Percentiles rank a stretch among this genome's conserved stretches.
These are phyloP conservation scores for Forpus xanthops DNA, from an alignment of 2,797 vertebrate genomes.

Conservation along the genomic window DNA sequence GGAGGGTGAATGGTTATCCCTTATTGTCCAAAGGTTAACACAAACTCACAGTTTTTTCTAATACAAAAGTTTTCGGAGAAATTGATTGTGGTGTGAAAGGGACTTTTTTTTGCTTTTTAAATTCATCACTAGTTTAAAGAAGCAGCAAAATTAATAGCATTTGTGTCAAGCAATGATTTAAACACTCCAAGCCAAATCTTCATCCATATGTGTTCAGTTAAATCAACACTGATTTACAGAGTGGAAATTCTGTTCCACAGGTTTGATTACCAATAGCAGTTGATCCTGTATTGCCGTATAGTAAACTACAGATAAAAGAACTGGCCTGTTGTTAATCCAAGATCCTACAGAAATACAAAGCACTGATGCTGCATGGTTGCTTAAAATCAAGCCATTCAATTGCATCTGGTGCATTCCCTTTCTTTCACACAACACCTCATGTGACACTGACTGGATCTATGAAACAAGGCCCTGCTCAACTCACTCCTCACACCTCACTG, in stretches of 20 bases:
- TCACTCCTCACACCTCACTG: neutral
- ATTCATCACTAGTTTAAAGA: neutral
- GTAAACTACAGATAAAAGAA: neutral
- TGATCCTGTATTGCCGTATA: neutral
- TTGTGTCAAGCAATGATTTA: neutral
- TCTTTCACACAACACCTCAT: neutral
- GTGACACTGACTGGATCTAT: neutral
- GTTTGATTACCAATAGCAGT: neutral
- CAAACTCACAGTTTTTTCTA: neutral
- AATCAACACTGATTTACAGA: neutral
- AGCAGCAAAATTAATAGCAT: neutral
- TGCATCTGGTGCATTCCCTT: neutral
- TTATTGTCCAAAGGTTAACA: neutral
- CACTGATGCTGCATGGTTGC: neutral
- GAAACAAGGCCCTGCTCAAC: neutral
- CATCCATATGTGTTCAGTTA: neutral
- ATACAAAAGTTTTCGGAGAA: neutral
- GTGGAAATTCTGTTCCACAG: neutral
- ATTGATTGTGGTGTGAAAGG: neutral
- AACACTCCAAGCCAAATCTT: neutral
- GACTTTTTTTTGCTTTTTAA: neutral
- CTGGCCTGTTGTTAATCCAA: neutral
- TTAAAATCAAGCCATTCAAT: slow-evolving; percentile 21
- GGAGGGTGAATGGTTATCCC: neutral
- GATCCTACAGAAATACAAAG: neutral